phyloP scores from a whole-genome alignment of 2,888 invertebrate species.

The Drosophila mulleri region DNA sequence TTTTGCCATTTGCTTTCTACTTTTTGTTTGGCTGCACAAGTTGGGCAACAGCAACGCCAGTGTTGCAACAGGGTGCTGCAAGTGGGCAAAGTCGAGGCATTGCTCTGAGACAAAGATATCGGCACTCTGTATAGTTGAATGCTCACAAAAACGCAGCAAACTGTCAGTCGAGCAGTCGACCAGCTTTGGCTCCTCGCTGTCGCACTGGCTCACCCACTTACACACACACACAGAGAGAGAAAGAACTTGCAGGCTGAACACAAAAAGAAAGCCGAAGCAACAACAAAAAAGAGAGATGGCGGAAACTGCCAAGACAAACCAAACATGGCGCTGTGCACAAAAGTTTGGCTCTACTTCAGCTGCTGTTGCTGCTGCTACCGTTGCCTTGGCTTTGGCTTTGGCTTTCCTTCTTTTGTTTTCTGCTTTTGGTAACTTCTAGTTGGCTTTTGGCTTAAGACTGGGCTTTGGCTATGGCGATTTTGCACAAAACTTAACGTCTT shows the following conservation, averaged over 20 bases:
- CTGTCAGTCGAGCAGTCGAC: slow-evolving; percentile 32
- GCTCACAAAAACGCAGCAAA: slow-evolving; percentile 38
- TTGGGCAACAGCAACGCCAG: slow-evolving; percentile 28
- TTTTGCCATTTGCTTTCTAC: slow-evolving; percentile 41
- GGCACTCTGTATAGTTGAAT: slow-evolving; percentile 39
- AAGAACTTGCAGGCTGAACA: slow-evolving; percentile 21
- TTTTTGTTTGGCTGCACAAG: slow-evolving; percentile 46
- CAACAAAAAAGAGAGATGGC: slow-evolving; percentile 52
- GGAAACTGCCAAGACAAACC: slow-evolving; percentile 84
- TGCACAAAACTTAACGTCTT: slow-evolving; percentile 58
- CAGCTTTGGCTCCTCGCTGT: slow-evolving; percentile 22
- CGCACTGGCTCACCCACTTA: slow-evolving; percentile 38
- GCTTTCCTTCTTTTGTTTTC: slow-evolving; percentile 62
- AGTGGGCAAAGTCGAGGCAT: neutral
- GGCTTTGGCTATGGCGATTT: slow-evolving; percentile 70
- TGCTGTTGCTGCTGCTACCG: slow-evolving; percentile 20
- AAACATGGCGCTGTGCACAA: slow-evolving; percentile 82
- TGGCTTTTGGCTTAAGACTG: slow-evolving; percentile 77
- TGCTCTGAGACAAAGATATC: neutral
- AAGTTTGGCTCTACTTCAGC: slow-evolving; percentile 71
- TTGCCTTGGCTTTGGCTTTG: slow-evolving; percentile 15
- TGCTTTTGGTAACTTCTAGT: slow-evolving; percentile 76
- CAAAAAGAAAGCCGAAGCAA: slow-evolving; percentile 45
- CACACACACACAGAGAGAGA: slow-evolving; percentile 13
- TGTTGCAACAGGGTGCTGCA: slow-evolving; percentile 33